Conservation (phyloP, 2,113 vertebrate species). For the Rhipidura dahli region DNA sequence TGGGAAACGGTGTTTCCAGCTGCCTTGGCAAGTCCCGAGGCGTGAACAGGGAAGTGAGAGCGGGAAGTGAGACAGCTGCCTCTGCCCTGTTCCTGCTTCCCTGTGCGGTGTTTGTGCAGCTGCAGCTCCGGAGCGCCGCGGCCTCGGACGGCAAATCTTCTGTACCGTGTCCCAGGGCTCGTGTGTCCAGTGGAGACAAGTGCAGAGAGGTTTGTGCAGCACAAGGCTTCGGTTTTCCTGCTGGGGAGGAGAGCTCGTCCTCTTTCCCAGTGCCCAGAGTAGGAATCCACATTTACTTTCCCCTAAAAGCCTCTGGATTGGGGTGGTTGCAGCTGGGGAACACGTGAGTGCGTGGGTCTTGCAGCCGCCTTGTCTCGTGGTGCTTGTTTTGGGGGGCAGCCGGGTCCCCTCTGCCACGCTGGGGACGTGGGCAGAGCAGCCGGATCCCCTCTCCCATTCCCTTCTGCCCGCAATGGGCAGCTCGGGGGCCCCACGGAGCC, state of each 20-base stretch:
- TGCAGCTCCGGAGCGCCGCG: neutral
- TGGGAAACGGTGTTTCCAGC: neutral
- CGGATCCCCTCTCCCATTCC: fast-evolving
- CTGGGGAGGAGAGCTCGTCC: fast-evolving
- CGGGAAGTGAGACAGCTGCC: neutral
- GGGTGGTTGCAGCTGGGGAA: neutral
- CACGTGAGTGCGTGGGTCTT: fast-evolving
- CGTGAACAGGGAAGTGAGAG: neutral
- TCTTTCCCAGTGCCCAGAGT: fast-evolving
- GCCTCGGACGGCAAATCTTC: neutral
- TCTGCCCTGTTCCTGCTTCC: neutral
- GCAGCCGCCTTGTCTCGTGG: neutral
- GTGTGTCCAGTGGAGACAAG: fast-evolving
- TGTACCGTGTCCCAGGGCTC: fast-evolving
- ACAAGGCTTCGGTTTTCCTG: fast-evolving
- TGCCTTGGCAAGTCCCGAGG: neutral
- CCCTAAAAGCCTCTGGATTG: neutral
- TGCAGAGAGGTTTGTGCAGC: neutral
- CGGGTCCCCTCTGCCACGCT: fast-evolving
- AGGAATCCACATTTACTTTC: fast-evolving
- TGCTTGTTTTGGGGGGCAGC: neutral
- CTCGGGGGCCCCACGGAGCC: too few species aligned
- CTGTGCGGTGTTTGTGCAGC: neutral
- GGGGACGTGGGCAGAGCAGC: neutral
- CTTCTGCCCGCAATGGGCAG: neutral